A percentile compares a stretch with the other conserved stretches of the same genome.
Evolutionary conservation across 2,888 invertebrate genomes (phyloP).

Genomic region (Temnothorax ravouxi): DNA sequence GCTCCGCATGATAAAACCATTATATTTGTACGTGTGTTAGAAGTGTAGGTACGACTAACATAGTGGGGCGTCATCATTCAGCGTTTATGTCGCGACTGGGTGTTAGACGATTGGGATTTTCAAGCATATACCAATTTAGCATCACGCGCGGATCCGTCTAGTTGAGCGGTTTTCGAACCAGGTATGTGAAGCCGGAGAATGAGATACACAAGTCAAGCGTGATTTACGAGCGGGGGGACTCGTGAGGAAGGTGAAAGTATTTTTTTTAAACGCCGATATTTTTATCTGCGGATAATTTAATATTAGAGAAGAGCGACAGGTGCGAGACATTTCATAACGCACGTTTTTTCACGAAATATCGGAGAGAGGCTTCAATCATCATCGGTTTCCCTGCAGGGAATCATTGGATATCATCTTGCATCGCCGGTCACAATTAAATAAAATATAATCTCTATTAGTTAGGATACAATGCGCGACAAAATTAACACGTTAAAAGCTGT

Average conservation of each 20-base stretch:
- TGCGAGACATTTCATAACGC: background rate
- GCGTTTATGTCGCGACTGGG: constrained; percentile 53
- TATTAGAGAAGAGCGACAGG: constrained; percentile 29
- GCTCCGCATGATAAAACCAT: background rate
- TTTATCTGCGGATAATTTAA: constrained; percentile 41
- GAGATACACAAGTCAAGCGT: constrained; percentile 63
- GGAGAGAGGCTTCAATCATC: background rate
- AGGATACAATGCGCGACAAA: background rate
- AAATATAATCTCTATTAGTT: constrained; percentile 8
- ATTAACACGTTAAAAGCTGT: constrained; percentile 32
- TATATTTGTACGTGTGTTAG: background rate
- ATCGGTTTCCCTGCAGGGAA: too few relatives aligned
- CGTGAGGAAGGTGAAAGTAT: constrained; percentile 61
- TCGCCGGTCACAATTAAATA: constrained; percentile 7
- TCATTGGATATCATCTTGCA: background rate
- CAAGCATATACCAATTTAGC: constrained; percentile 61
- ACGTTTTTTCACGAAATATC: background rate
- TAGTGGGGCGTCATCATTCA: constrained; percentile 80
- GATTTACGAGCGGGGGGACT: constrained; percentile 69
- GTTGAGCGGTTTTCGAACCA: constrained; percentile 68
- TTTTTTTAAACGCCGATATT: constrained; percentile 50
- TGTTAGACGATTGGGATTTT: constrained; percentile 64
- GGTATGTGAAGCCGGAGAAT: constrained; percentile 67
- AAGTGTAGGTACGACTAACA: constrained; percentile 79
- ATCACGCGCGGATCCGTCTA: constrained; percentile 52